A percentile compares a stretch with the other conserved stretches of the same genome.
phyloP scores from a whole-genome alignment of 2,797 vertebrate genomes.

The Halcyon badia region DNA sequence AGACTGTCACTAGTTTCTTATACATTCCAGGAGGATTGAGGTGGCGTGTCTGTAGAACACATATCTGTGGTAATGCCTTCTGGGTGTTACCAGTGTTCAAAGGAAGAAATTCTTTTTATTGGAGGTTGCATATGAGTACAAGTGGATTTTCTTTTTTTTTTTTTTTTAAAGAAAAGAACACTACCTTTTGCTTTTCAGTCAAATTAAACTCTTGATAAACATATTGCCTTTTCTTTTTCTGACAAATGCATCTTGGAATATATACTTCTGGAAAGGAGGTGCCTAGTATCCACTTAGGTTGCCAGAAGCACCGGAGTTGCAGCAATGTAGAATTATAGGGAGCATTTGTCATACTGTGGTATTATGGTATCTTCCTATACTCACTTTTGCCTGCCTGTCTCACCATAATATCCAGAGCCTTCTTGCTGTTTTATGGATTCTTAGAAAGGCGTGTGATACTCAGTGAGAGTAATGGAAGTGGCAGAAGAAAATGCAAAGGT shows the following conservation, averaged over 20 bases:
- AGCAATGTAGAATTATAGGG: background rate
- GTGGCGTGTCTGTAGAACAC: background rate
- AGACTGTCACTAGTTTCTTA: background rate
- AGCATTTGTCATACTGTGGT: background rate
- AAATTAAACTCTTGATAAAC: background rate
- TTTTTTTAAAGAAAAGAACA: background rate
- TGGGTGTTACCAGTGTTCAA: background rate
- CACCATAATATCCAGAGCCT: background rate
- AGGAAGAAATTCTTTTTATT: background rate
- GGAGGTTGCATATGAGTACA: background rate
- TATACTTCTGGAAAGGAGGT: background rate
- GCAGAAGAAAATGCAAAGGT: background rate
- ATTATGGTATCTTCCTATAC: background rate
- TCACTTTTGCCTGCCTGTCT: background rate
- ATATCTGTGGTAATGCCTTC: background rate
- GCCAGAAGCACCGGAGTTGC: background rate
- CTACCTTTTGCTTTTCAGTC: background rate
- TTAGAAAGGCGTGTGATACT: background rate
- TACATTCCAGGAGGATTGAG: background rate
- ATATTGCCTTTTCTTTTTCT: fast-evolving
- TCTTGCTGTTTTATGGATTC: background rate
- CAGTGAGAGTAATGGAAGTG: background rate
- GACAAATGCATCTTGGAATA: background rate
- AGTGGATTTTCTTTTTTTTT: background rate
- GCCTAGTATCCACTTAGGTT: background rate